A percentile compares a stretch with the other conserved stretches of the same genome.
phyloP scores from a whole-genome alignment of 2,113 vertebrate genomes.

The Monarcha castaneiventris region DNA sequence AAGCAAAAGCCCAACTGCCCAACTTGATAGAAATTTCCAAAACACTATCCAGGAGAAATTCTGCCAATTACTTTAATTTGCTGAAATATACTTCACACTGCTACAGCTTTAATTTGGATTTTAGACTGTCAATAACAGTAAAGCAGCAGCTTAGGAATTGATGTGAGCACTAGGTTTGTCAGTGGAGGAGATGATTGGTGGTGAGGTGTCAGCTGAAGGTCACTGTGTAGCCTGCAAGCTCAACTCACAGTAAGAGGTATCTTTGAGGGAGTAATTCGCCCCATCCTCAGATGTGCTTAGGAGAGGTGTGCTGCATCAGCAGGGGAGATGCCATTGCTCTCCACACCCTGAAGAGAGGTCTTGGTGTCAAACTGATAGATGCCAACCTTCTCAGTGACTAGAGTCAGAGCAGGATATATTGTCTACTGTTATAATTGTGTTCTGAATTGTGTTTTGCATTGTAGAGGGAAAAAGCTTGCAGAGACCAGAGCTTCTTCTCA shows the following conservation, averaged over 20 bases:
- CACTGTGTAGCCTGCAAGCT: not conserved
- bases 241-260: not conserved
- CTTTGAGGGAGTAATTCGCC: not conserved
- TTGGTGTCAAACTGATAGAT: not conserved
- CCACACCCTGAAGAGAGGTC: not conserved
- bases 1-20: accelerated
- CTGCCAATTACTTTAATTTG: not conserved
- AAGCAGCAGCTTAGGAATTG: not conserved
- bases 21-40: not conserved
- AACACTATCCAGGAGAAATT: not conserved
- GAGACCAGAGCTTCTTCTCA: not conserved
- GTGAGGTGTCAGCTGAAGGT: not conserved
- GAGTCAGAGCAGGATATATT: not conserved
- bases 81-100: not conserved
- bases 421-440: not conserved
- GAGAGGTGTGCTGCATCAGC: not conserved
- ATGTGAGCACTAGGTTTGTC: not conserved
- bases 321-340: not conserved
- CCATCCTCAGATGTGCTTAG: not conserved
- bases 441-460: not conserved
- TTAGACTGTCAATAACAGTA: not conserved
- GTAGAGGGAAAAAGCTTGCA: not conserved
- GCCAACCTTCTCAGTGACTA: not conserved
- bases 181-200: not conserved
- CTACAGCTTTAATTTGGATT: not conserved